Evolutionary conservation across 2,888 invertebrate genomes (phyloP).

Genomic region (Diarsia brunnea): DNA sequence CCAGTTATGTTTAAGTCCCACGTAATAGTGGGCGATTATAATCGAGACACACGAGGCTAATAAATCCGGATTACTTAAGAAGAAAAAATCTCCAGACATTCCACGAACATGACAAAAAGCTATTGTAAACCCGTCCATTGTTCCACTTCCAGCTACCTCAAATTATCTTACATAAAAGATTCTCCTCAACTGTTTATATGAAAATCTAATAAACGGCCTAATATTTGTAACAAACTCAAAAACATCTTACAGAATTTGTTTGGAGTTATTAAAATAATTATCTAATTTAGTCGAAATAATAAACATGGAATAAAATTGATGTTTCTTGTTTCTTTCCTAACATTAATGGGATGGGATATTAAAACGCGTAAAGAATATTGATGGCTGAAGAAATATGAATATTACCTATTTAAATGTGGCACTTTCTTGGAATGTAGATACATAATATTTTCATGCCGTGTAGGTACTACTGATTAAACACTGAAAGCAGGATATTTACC

Average conservation of each 20-base stretch:
- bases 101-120: not conserved
- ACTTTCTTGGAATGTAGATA: not conserved
- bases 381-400: slow-evolving; percentile 1
- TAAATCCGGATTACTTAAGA: not conserved
- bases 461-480: not conserved
- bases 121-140: not conserved
- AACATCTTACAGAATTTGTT: slow-evolving; percentile 22
- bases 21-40: too few species aligned
- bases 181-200: not conserved
- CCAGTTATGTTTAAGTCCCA: too few species aligned
- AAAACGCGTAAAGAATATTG: slow-evolving; percentile 13
- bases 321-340: slow-evolving; percentile 22
- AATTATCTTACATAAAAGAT: slow-evolving; percentile 1
- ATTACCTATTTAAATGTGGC: not conserved
- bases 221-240: slow-evolving; percentile 36
- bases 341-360: slow-evolving; percentile 20
- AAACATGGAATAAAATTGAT: slow-evolving; percentile 32
- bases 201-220: slow-evolving; percentile 26
- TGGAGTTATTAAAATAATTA: slow-evolving; percentile 36
- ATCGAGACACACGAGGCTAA: too few species aligned
- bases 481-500: too few species aligned
- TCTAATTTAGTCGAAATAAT: slow-evolving; percentile 14
- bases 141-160: not conserved
- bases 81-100: not conserved
- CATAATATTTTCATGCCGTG: not conserved